Conservation (phyloP, 2,797 vertebrate genomes). For the Pipistrellus pipistrellus region DNA sequence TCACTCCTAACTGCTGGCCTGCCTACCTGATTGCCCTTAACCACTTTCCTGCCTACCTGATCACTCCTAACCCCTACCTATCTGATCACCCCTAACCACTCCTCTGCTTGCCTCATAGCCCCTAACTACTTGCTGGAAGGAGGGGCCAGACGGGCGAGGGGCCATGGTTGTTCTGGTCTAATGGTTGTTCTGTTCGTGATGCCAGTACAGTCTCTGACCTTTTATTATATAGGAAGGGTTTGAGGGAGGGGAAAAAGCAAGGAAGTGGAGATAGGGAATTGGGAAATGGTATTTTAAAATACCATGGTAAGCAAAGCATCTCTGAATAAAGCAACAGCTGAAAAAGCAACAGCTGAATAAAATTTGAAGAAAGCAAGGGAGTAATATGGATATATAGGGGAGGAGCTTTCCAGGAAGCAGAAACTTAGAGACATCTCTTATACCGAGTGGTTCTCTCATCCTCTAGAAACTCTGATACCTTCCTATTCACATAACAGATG, state of each 20-base stretch:
- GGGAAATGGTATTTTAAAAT: neutral
- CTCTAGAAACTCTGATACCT: neutral
- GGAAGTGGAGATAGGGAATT: neutral
- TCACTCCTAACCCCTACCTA: too few species aligned
- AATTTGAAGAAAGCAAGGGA: neutral
- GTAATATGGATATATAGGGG: fast-evolving
- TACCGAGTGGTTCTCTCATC: neutral
- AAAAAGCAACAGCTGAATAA: neutral
- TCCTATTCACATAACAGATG: neutral
- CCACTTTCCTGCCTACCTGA: too few species aligned
- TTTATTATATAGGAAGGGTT: neutral
- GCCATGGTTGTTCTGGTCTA: too few species aligned
- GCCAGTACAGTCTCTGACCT: too few species aligned
- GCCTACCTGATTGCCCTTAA: too few species aligned
- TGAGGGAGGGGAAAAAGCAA: neutral
- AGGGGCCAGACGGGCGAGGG: too few species aligned
- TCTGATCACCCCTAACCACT: too few species aligned
- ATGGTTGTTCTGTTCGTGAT: too few species aligned
- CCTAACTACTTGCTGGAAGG: too few species aligned
- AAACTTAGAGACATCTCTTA: neutral
- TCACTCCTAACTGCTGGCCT: too few species aligned
- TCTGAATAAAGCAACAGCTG: neutral
- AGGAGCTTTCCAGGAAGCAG: neutral
- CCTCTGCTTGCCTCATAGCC: too few species aligned
- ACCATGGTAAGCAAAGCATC: neutral